phyloP scores from a whole-genome alignment of 2,888 invertebrate species.

The Lasioglossum marginatum region DNA sequence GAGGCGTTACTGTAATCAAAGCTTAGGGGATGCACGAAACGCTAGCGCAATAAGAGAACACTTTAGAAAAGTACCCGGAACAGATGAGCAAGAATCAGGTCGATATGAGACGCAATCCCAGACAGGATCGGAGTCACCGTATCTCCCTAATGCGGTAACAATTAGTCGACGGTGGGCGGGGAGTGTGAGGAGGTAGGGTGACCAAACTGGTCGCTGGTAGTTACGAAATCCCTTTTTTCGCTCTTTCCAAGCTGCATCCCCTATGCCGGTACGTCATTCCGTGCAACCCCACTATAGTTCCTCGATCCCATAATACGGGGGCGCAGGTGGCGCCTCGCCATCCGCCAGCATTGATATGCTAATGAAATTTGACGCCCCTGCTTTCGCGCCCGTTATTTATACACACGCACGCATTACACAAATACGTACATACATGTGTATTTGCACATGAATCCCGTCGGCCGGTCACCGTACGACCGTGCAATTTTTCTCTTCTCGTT shows the following conservation, averaged over 20 bases:
- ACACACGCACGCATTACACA: constrained; percentile 15
- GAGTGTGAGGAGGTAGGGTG: constrained; percentile 21
- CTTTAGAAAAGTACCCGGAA: background rate
- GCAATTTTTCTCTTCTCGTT: constrained; percentile 66
- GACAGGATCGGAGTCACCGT: constrained; percentile 25
- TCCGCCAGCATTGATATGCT: constrained; percentile 85
- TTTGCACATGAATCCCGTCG: constrained; percentile 21
- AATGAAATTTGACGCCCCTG: constrained; percentile 85
- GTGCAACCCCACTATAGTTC: constrained; percentile 43
- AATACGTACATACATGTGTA: background rate
- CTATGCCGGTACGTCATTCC: constrained; percentile 48
- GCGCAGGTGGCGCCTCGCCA: constrained; percentile 83
- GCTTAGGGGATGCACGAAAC: background rate
- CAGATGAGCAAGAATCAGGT: constrained; percentile 32
- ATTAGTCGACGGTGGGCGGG: constrained; percentile 49
- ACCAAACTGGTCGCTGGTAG: constrained; percentile 48
- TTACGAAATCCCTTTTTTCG: constrained; percentile 52
- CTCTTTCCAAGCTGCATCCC: constrained; percentile 50
- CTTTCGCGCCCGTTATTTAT: constrained; percentile 60
- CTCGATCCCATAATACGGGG: constrained; percentile 81
- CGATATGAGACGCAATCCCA: constrained; percentile 14
- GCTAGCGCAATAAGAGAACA: background rate
- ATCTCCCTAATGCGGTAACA: constrained; percentile 51
- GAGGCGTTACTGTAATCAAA: background rate
- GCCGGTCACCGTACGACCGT: constrained; percentile 51